Base-by-base conservation (phyloP, 2,797 vertebrate genomes). In the Pantherophis vulpinus region DNA sequence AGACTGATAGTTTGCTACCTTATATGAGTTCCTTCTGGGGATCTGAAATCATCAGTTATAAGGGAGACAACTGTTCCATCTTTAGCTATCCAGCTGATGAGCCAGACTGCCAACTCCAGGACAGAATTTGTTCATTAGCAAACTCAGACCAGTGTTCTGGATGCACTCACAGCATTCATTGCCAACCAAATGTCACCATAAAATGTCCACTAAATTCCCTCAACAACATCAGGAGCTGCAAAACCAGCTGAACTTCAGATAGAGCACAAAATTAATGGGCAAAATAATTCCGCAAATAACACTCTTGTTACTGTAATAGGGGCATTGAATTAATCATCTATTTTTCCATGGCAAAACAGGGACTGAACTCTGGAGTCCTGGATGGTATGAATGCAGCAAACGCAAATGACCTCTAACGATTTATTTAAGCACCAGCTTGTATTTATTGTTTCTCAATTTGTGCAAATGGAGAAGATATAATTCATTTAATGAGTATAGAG, bases 41-140 rank as follows among this genome's bases (percentile, higher is more conserved):
- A n/a, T 87, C 86, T 32, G n/a, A 47, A 55, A 37, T 91, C 88
- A 93, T 55, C 90, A 89, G 37, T 27, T 94, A 60, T 29, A 90
- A 74, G 74, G 79, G 47, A 93, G 55, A 59, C 90, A 91, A 93
- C 87, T 61, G 74, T 91, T 58, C 47, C 32, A 6, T 91, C 74
- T 91, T 63, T 86, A 89, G 89, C 55, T 90, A 87, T 90, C 60
- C 88, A 92, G 91, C 91, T 94, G 91, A 94, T 79, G 74, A 79
- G 66, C 42, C 47, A 93, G 74, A 47, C 79, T 90, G 90, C 74
- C 90, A 91, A 89, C 87, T 93, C 60, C 61, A 91, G 47, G 54
- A 56, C 56, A 90, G 90, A 91, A 93, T 90, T 32, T 87, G 60
- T 93, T 94, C 90, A 90, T 93, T 90, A 94, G 92, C 79, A 91